Conservation (phyloP, 1,140 invertebrate species). For the Ceratina australensis region DNA sequence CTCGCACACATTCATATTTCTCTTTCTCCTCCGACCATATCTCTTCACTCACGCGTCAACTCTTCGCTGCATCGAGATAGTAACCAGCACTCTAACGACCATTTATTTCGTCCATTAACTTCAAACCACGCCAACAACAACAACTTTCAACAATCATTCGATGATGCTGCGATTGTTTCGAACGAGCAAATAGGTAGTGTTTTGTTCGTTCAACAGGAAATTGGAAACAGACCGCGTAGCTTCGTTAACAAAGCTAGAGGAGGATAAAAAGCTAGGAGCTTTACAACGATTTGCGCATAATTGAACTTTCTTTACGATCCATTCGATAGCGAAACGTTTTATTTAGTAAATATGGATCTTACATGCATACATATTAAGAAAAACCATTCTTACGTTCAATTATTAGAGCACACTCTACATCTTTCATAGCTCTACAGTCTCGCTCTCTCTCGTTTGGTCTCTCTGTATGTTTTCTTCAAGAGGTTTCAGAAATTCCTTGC, state of each 20-base stretch:
- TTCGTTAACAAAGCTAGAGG: slow-evolving; percentile 49
- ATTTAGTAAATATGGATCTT: slow-evolving; percentile 45
- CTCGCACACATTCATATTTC: slow-evolving; percentile 27
- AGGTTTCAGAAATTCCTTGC: slow-evolving; percentile 18
- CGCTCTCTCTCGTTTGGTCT: slow-evolving; percentile 49
- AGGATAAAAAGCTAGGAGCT: slow-evolving; percentile 30
- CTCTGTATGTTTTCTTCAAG: slow-evolving; percentile 43
- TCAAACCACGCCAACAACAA: slow-evolving; percentile 7
- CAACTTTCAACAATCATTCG: slow-evolving; percentile 4
- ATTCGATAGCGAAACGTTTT: slow-evolving; percentile 29
- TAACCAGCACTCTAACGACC: slow-evolving; percentile 12
- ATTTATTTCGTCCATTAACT: slow-evolving; percentile 21
- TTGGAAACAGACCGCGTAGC: slow-evolving; percentile 29
- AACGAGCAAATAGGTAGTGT: slow-evolving; percentile 7
- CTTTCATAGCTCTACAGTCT: slow-evolving; percentile 40
- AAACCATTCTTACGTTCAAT: slow-evolving; percentile 36
- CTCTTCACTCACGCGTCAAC: slow-evolving; percentile 30
- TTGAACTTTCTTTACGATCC: slow-evolving; percentile 18
- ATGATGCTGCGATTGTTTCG: slow-evolving; percentile 24
- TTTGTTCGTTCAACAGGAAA: slow-evolving; percentile 34
- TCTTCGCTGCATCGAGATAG: slow-evolving; percentile 27
- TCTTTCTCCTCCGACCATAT: slow-evolving; percentile 7
- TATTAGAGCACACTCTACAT: slow-evolving; percentile 22
- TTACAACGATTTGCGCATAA: slow-evolving; percentile 46
- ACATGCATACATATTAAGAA: slow-evolving; percentile 36